phyloP scores from a whole-genome alignment of 2,113 vertebrate species.

The Bombycilla garrulus region DNA sequence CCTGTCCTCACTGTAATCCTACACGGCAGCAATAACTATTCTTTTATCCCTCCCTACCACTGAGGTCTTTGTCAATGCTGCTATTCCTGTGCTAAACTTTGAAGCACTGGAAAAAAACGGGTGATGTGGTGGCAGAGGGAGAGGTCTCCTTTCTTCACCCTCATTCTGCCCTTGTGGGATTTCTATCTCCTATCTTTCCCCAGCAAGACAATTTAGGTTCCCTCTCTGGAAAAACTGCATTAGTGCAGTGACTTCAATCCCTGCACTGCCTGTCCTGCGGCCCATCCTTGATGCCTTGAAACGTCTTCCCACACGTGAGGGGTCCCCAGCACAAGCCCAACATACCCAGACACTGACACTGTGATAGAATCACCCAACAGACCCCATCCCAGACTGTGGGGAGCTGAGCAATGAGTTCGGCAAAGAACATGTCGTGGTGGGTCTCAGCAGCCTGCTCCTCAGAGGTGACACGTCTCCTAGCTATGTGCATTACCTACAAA shows the following conservation, averaged over 20 bases:
- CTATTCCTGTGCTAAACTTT: not conserved
- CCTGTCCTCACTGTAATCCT: not conserved
- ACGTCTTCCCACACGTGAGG: not conserved
- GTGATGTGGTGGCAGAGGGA: not conserved
- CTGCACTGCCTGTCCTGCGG: not conserved
- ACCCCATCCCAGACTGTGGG: not conserved
- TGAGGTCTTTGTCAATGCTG: not conserved
- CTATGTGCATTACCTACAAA: not conserved
- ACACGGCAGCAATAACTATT: not conserved
- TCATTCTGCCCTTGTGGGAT: not conserved
- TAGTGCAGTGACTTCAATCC: not conserved
- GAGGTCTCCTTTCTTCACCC: not conserved
- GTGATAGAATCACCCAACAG: fast-evolving
- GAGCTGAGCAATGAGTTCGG: not conserved
- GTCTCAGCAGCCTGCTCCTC: not conserved
- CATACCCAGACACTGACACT: not conserved
- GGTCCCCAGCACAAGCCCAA: not conserved
- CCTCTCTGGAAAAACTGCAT: not conserved
- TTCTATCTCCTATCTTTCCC: not conserved
- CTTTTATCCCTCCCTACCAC: not conserved
- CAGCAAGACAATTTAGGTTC: fast-evolving
- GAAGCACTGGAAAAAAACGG: not conserved
- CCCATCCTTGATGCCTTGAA: not conserved
- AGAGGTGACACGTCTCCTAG: not conserved
- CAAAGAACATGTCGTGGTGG: fast-evolving